phyloP scores from a whole-genome alignment of 1,140 invertebrate species.

The Contarinia nasturtii region DNA sequence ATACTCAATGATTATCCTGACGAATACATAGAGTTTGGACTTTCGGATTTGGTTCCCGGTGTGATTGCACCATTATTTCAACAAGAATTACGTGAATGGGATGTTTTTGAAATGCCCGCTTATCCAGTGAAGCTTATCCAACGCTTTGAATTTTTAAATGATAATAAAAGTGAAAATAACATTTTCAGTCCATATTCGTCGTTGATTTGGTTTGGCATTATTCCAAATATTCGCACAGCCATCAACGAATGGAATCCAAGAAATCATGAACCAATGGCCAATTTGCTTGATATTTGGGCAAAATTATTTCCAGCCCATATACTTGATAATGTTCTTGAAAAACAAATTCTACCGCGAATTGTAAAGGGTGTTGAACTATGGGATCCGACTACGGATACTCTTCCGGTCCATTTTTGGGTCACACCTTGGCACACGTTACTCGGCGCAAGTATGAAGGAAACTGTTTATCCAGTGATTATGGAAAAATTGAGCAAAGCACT shows the following conservation, averaged over 20 bases:
- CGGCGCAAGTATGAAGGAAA: conserved; percentile 42
- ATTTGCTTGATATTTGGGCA: conserved; percentile 64
- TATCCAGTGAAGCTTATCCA: conserved; percentile 28
- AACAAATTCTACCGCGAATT: conserved; percentile 62
- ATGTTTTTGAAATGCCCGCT: conserved; percentile 43
- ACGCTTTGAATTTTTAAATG: not conserved
- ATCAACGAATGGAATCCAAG: conserved; percentile 47
- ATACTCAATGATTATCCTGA: conserved; percentile 35
- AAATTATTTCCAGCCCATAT: conserved; percentile 67
- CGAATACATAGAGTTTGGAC: conserved; percentile 37
- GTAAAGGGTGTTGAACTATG: conserved; percentile 67
- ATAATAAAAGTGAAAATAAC: conserved; percentile 38
- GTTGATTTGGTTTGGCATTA: conserved; percentile 77
- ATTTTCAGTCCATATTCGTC: conserved; percentile 57
- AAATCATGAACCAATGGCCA: conserved; percentile 51
- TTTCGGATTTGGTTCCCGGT: conserved; percentile 42
- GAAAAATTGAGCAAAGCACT: conserved; percentile 79
- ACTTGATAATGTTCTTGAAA: conserved; percentile 59
- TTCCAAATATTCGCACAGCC: conserved; percentile 40
- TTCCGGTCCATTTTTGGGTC: conserved; percentile 92
- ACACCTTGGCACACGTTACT: conserved; percentile 61
- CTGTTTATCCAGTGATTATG: conserved; percentile 80
- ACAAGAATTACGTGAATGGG: conserved; percentile 47
- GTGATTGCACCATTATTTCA: conserved; percentile 47
- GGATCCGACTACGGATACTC: conserved; percentile 85